Base-by-base conservation (phyloP, 2,113 vertebrate genomes). In the Chaetodon trifascialis region DNA sequence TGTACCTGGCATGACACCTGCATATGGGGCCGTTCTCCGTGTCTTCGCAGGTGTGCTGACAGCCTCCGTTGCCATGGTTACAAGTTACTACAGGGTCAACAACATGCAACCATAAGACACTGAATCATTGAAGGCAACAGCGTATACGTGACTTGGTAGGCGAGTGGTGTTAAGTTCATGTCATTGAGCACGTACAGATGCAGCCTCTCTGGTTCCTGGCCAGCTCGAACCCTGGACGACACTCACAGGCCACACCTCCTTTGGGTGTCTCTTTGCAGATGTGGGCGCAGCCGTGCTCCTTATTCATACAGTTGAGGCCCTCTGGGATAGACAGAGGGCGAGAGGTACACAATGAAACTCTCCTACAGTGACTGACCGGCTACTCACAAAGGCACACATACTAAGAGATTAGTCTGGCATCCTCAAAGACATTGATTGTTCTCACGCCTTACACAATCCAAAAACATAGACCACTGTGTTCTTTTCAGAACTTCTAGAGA, bases 261-360 rank as follows among this genome's bases (percentile, higher is more conserved):
- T 96, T 97, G 10, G 97, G 97, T 0, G 96, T 96, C 94, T 99
- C 97, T 93, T 96, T 97, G 95, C 98, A 99, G 96, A 99, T 98
- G 95, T 99, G 97, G 76, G 96, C 96, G 84, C 98, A 99, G 91
- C 98, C 96, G 0, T 99, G 98, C 58, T 98, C 97, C 94, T 97
- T 98, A 92, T 99, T 99, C 98, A 99, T 99, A 92, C 98, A 99
- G 95, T 96, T 99, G 95, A 99, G 95, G 78, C 98, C 97, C 96
- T 98, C 98, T 99, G 96, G 78, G 95, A 91, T 64, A 82, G 83
- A 92, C 80, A 89, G 80, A 84, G 62, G 81, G 88, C 85, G 75
- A 92, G 89, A 88, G 87, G 86, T 73, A 91, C 89, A 94, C 92
- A 93, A 92, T 93, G 89, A 92, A 91, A 85, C 88, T 92, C 87